Evolutionary conservation across 2,113 vertebrate genomes (phyloP).

Genomic region (Myrmecophaga tridactyla): DNA sequence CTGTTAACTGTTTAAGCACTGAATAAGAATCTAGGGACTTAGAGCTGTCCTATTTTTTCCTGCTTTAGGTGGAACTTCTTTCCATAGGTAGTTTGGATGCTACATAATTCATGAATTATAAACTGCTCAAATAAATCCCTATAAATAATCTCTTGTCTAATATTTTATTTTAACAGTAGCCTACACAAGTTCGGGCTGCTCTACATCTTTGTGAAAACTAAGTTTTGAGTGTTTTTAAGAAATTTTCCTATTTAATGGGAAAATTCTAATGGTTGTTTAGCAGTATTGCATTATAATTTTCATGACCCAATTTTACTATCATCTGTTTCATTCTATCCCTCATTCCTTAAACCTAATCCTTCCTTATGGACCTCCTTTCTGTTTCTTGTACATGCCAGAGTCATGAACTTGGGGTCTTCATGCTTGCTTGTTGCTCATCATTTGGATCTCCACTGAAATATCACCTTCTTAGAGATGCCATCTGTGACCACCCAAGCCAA

Average conservation of each 20-base stretch:
- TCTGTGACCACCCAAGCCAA: neutral
- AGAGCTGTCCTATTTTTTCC: too few species aligned
- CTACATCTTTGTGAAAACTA: neutral
- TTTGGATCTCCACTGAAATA: too few species aligned
- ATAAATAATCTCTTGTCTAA: too few species aligned
- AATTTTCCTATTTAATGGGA: too few species aligned
- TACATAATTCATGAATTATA: too few species aligned
- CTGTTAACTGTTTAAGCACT: too few species aligned
- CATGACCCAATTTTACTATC: neutral
- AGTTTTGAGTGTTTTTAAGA: neutral
- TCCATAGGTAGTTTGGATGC: too few species aligned
- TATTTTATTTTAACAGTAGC: too few species aligned
- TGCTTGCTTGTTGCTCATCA: neutral
- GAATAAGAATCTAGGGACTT: too few species aligned
- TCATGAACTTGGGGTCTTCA: neutral
- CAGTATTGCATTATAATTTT: neutral
- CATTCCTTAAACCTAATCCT: neutral
- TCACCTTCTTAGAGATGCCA: neutral
- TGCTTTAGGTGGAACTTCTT: too few species aligned
- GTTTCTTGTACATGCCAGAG: neutral
- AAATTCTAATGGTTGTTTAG: neutral
- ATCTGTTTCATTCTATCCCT: too few species aligned
- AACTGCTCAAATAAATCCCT: too few species aligned
- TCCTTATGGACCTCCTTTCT: neutral
- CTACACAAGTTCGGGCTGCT: neutral